Percentiles rank a stretch among this genome's conserved stretches.
phyloP scores from a whole-genome alignment of 1,140 invertebrate genomes.

The Brachionus manjavacas region DNA sequence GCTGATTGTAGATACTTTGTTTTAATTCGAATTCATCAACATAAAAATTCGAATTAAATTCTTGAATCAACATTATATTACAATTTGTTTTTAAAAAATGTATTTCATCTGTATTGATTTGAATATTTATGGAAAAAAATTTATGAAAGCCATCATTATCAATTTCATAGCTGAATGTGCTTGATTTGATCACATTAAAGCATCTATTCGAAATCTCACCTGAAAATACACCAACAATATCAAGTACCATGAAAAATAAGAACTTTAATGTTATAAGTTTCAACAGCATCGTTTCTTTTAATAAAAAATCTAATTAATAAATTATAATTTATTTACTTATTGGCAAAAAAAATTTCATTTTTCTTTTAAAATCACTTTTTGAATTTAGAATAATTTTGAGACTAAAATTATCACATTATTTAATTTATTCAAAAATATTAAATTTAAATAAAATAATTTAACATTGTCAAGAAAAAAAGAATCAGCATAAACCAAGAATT shows the following conservation, averaged over 20 bases:
- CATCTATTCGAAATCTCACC: not conserved
- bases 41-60: not conserved
- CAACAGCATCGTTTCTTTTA: not conserved
- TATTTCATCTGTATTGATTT: not conserved
- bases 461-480: no score
- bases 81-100: not conserved
- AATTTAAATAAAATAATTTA: no score
- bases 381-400: no score
- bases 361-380: no score
- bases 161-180: not conserved
- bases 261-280: not conserved
- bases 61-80: not conserved
- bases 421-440: no score
- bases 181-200: not conserved
- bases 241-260: not conserved
- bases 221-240: not conserved
- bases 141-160: not conserved
- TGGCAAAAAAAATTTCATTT: no score
- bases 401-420: no score
- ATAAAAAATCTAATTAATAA: not conserved
- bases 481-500: no score
- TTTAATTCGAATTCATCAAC: constrained; percentile 30
- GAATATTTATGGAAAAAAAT: not conserved
- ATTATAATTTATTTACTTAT: not conserved
- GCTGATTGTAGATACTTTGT: not conserved